Base-by-base conservation (phyloP, 2,113 vertebrate genomes). In the Morone chrysops region DNA sequence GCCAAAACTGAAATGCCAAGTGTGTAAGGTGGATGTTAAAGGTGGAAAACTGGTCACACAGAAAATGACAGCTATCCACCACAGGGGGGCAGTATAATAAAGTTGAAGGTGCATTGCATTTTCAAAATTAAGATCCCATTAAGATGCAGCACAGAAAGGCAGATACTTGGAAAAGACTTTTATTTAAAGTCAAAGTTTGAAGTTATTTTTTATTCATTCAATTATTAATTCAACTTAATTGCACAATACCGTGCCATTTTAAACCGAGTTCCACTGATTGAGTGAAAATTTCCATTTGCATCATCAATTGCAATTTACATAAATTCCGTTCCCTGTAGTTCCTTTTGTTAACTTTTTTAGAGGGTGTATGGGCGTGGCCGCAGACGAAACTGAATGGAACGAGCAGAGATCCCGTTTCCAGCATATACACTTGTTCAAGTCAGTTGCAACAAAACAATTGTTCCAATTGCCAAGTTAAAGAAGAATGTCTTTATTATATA, bases 401-500 rank as follows among this genome's bases (percentile, higher is more conserved):
- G 16, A 50, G 3, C 16, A 22, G 17, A 20, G 65, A 74, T 79
- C 13, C 1, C 14, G 22, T 70, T 89, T 69, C 48, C 10, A 18
- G 14, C 4, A 36, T 45, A 45, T 22, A 53, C 9, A 40, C 40
- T 61, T 50, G 10, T 67, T 57, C 2, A 51, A 51, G 56, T 43
- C 20, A 69, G 13, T 51, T n/a, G 4, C 36, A 10, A 59, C 7
- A 63, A 54, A 79, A 62, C 31, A 63, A 31, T 20, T 4, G 10
- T 54, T 41, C 22, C 40, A 41, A 2, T n/a, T 31, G 11, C 4
- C 10, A 71, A 43, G 12, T 66, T 17, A 48, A 74, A 47, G 10
- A 47, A 61, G 9, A 74, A 38, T 8, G 2, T 31, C 54, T 90
- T 91, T 85, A 91, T 78, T 81, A 63, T 36, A 82, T 78, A 65